These are phyloP conservation scores for Yoshiicerus persimilis DNA, from an alignment of 1,140 invertebrate genomes.

Conservation along the genomic window DNA sequence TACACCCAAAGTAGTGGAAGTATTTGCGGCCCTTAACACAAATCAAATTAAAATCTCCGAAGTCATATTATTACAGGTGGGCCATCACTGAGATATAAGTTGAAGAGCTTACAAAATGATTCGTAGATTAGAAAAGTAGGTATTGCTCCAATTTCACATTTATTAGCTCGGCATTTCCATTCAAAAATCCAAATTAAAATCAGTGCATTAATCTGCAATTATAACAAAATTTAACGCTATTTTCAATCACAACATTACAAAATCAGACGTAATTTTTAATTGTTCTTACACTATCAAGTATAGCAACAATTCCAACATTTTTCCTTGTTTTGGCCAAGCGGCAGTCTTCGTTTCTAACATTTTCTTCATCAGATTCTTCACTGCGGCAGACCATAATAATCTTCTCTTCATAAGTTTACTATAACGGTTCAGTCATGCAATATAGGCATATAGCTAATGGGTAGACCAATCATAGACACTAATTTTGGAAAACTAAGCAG, in stretches of 20 bases:
- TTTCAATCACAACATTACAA: neutral
- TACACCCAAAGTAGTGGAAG: neutral
- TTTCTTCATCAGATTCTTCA: neutral
- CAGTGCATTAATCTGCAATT: neutral
- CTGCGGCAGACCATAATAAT: neutral
- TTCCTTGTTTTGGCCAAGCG: neutral
- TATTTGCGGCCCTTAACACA: neutral
- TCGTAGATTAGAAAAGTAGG: neutral
- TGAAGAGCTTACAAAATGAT: neutral
- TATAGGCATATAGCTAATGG: too few species aligned
- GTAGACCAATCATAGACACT: too few species aligned
- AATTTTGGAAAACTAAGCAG: too few species aligned
- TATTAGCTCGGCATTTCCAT: constrained; percentile 1
- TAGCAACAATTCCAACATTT: neutral
- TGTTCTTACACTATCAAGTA: neutral
- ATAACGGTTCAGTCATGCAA: too few species aligned
- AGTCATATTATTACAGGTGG: neutral
- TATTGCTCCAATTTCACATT: neutral
- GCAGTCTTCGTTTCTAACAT: neutral
- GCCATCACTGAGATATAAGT: neutral
- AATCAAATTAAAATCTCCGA: neutral
- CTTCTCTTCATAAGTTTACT: too few species aligned
- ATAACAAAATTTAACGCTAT: neutral
- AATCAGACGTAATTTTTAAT: neutral
- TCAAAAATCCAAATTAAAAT: constrained; percentile 1